These are phyloP conservation scores for Blennius ocellaris DNA, from an alignment of 2,113 vertebrate genomes.

Conservation along the genomic window DNA sequence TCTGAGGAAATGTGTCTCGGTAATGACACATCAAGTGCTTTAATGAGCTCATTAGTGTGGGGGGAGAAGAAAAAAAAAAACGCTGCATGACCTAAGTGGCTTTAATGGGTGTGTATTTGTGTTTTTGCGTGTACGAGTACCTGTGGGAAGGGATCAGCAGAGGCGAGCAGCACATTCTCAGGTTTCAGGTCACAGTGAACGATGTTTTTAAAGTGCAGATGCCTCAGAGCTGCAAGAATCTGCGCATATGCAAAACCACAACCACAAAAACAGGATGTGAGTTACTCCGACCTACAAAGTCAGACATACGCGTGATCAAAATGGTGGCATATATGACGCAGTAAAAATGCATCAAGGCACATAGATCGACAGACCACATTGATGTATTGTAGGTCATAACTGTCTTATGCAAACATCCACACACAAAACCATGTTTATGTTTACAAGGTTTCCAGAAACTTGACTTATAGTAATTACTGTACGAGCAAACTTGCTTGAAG, in stretches of 20 bases:
- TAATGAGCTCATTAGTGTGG: no score
- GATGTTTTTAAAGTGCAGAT: conserved; percentile 94
- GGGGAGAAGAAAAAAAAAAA: no score
- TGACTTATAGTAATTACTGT: no score
- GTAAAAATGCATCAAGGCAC: background rate
- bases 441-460: no score
- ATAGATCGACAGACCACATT: background rate
- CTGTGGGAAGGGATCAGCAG: conserved; percentile 92
- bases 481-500: no score
- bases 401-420: no score
- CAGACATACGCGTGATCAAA: background rate
- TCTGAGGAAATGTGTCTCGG: background rate
- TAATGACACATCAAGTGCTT: no score
- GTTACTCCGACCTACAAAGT: rapidly evolving
- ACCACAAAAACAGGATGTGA: conserved; percentile 10
- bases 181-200: conserved; percentile 95
- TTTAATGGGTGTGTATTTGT: background rate
- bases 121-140: conserved; percentile 43
- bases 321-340: background rate
- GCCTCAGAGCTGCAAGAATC: conserved; percentile 90
- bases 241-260: conserved; percentile 48
- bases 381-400: no score
- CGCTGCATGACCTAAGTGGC: no score
- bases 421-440: no score
- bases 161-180: conserved; percentile 92